Evolutionary conservation across 2,113 vertebrate genomes (phyloP).

Genomic region (Rhabdornis inornatus): DNA sequence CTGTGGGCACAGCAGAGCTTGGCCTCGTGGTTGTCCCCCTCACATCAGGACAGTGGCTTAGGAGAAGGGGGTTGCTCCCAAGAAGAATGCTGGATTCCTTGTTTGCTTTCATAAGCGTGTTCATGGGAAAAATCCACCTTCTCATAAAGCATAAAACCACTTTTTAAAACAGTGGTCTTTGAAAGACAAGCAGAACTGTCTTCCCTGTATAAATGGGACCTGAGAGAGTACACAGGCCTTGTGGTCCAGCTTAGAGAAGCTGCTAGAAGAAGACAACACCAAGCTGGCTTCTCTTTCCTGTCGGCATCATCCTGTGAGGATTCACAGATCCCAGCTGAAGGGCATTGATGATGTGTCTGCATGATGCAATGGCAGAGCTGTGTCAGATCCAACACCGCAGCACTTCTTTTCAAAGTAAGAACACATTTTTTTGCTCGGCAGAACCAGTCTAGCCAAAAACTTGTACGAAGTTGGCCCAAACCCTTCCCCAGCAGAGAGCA

Average conservation of each 20-base stretch:
- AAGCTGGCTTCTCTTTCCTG: not conserved
- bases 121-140: not conserved
- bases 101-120: not conserved
- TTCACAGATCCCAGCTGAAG: not conserved
- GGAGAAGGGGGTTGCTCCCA: not conserved
- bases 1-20: accelerated
- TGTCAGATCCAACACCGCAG: not conserved
- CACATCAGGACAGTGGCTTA: not conserved
- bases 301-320: not conserved
- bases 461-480: not conserved
- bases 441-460: not conserved
- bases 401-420: not conserved
- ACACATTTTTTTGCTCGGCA: not conserved
- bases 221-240: not conserved
- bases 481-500: not conserved
- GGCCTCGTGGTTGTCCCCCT: accelerated
- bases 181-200: not conserved
- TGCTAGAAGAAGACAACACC: not conserved
- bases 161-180: not conserved
- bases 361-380: not conserved
- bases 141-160: not conserved
- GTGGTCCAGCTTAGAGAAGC: not conserved
- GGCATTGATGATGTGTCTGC: not conserved
- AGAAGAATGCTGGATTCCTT: not conserved
- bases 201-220: accelerated